Percentiles rank a stretch among this genome's conserved stretches.
Evolutionary conservation across 2,797 vertebrate genomes (phyloP).

Genomic region (Gobionotothen gibberifrons): DNA sequence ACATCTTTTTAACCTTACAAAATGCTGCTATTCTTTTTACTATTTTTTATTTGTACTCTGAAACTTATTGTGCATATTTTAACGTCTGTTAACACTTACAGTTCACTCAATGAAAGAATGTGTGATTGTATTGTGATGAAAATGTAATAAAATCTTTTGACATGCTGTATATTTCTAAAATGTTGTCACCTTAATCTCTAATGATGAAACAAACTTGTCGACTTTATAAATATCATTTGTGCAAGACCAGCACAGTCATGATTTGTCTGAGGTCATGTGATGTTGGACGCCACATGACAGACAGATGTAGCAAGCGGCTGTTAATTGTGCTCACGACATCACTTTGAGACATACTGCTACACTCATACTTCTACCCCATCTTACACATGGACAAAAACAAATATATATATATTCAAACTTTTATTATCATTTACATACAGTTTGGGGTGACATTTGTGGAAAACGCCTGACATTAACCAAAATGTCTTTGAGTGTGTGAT

Average conservation of each 20-base stretch:
- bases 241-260: not conserved
- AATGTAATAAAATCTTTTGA: not conserved
- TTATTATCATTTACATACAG: slow-evolving; percentile 12
- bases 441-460: not conserved
- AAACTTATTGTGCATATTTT: not conserved
- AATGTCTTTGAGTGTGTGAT: not conserved
- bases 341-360: not conserved
- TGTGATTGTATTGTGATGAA: not conserved
- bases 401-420: not conserved
- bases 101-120: too few species aligned
- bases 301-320: not conserved
- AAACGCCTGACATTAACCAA: not conserved
- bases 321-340: slow-evolving; percentile 8
- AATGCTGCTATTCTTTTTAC: slow-evolving; percentile 66
- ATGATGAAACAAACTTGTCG: not conserved
- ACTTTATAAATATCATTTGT: not conserved
- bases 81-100: not conserved
- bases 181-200: too few species aligned
- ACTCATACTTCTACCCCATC: not conserved
- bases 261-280: not conserved
- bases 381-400: fast-evolving
- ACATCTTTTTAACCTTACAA: slow-evolving; percentile 19
- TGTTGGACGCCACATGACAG: not conserved
- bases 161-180: not conserved
- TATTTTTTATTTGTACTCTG: slow-evolving; percentile 11